Evolutionary conservation across 2,797 vertebrate genomes (phyloP).

Genomic region (Poecile montanus): DNA sequence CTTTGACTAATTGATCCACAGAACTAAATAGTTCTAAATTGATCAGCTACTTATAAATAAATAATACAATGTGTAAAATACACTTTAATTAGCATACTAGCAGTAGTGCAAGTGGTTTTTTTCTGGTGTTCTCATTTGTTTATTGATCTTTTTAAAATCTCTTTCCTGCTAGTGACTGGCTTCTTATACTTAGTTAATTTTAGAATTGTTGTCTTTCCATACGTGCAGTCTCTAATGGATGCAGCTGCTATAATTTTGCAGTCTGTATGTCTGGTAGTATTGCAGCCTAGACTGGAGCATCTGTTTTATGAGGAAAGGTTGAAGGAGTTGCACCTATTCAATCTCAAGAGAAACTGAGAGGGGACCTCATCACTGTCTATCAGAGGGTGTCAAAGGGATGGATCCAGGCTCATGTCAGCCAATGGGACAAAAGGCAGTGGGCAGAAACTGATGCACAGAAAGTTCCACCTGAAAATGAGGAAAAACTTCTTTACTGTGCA

Average conservation of each 20-base stretch:
- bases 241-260: neutral
- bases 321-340: neutral
- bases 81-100: neutral
- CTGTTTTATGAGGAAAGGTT: neutral
- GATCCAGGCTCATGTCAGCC: neutral
- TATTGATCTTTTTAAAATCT: neutral
- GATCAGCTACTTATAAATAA: neutral
- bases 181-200: neutral
- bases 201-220: neutral
- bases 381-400: neutral
- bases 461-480: neutral
- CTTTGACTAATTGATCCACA: neutral
- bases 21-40: neutral
- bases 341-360: neutral
- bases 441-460: neutral
- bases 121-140: neutral
- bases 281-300: neutral
- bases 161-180: neutral
- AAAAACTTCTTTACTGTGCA: neutral
- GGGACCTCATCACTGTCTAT: neutral
- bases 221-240: rapidly evolving
- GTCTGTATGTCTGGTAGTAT: neutral
- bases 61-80: neutral
- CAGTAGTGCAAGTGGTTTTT: neutral
- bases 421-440: neutral